Evolutionary conservation across 2,888 invertebrate genomes (phyloP).

Genomic region (Pyrrhosoma nymphula): DNA sequence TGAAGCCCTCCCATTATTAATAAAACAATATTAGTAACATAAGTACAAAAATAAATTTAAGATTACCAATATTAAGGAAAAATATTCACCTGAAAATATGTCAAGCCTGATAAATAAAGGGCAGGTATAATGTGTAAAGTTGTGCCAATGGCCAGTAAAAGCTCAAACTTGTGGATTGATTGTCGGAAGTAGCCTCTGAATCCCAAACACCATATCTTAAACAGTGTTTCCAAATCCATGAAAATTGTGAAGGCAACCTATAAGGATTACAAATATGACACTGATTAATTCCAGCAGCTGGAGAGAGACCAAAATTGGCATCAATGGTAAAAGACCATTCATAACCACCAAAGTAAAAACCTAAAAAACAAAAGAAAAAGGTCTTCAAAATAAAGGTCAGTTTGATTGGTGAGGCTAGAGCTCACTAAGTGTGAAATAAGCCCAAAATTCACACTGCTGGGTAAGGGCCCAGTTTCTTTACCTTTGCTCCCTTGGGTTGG

Average conservation of each 20-base stretch:
- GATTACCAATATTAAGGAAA: background rate
- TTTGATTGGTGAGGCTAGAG: background rate
- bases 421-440: too few relatives aligned
- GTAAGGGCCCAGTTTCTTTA: too few relatives aligned
- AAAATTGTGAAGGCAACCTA: slow-evolving; percentile 96
- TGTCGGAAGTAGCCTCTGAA: slow-evolving; percentile 97
- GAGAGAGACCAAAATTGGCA: background rate
- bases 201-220: slow-evolving; percentile 98
- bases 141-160: slow-evolving; percentile 95
- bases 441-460: too few relatives aligned
- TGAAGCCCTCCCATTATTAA: too few relatives aligned
- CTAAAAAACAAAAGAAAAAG: background rate
- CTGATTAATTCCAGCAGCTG: slow-evolving; percentile 2
- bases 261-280: slow-evolving; percentile 73
- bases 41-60: background rate
- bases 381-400: background rate
- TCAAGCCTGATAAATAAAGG: slow-evolving; percentile 95
- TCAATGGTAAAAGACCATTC: background rate
- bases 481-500: too few relatives aligned
- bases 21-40: too few relatives aligned
- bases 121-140: slow-evolving; percentile 95
- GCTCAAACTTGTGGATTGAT: slow-evolving; percentile 98
- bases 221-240: slow-evolving; percentile 94
- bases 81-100: slow-evolving; percentile 92
- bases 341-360: background rate